A percentile compares a stretch with the other conserved stretches of the same genome.
These are phyloP conservation scores for Microplitis mediator DNA, from an alignment of 1,140 invertebrate genomes.

Conservation along the genomic window DNA sequence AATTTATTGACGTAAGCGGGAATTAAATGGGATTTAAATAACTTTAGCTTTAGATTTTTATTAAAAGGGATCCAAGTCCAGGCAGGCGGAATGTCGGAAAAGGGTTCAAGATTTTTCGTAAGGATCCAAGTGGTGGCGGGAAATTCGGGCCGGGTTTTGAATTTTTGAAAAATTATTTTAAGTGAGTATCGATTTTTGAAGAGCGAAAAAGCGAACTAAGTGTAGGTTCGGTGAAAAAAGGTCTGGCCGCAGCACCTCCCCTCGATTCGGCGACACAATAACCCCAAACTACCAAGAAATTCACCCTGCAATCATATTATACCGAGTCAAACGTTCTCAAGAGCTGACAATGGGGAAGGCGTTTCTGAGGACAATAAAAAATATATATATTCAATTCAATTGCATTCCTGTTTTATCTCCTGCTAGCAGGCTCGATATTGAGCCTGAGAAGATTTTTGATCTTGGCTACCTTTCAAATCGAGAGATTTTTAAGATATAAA, in stretches of 20 bases:
- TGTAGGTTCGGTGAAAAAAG: background rate
- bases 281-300: slow-evolving; percentile 59
- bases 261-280: slow-evolving; percentile 51
- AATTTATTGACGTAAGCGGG: too few species aligned
- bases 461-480: too few species aligned
- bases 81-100: too few species aligned
- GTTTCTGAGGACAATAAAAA: slow-evolving; percentile 29
- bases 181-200: background rate
- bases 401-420: background rate
- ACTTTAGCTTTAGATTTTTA: too few species aligned
- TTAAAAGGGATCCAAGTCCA: too few species aligned
- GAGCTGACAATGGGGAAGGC: slow-evolving; percentile 42
- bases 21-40: too few species aligned
- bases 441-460: background rate
- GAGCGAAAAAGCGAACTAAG: background rate
- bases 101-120: too few species aligned
- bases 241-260: slow-evolving; percentile 56
- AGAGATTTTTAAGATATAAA: too few species aligned
- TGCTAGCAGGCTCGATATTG: background rate
- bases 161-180: background rate
- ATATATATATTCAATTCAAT: background rate
- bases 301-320: slow-evolving; percentile 59
- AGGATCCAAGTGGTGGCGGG: too few species aligned
- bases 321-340: slow-evolving; percentile 59
- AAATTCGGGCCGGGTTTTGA: too few species aligned